phyloP scores from a whole-genome alignment of 2,113 vertebrate genomes.

The Glaucomys volans region DNA sequence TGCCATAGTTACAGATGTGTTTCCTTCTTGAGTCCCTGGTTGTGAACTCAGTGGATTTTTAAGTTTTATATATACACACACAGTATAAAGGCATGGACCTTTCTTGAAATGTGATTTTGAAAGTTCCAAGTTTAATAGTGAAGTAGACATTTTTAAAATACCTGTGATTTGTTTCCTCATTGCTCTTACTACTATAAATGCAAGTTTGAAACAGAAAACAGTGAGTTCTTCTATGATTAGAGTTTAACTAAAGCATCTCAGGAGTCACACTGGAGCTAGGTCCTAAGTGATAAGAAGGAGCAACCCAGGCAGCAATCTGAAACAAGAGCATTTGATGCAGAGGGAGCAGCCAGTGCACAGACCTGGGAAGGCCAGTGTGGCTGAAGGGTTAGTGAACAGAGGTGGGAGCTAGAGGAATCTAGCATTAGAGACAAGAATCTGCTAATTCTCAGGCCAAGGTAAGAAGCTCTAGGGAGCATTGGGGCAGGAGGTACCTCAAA shows the following conservation, averaged over 20 bases:
- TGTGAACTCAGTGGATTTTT: constrained; percentile 1
- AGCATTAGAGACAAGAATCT: background rate
- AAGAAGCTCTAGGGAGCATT: too few relatives aligned
- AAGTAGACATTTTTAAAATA: constrained; percentile 5
- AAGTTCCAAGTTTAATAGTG: background rate
- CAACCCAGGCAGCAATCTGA: background rate
- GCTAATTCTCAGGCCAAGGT: background rate
- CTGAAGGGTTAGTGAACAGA: background rate
- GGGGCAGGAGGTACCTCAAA: background rate
- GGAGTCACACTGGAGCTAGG: background rate
- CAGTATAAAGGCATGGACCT: background rate
- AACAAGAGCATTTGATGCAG: background rate
- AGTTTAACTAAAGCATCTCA: background rate
- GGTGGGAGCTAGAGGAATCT: background rate
- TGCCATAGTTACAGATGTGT: background rate
- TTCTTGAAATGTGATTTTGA: constrained; percentile 11
- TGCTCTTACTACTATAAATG: background rate
- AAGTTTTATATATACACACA: background rate
- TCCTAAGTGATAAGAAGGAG: background rate
- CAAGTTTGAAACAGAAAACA: background rate
- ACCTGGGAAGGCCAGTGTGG: background rate
- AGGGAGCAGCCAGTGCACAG: background rate
- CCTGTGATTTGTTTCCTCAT: background rate
- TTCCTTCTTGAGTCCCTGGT: background rate
- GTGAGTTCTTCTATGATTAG: background rate